Conservation (phyloP, 2,113 vertebrate species). For the Gymnogyps californianus region DNA sequence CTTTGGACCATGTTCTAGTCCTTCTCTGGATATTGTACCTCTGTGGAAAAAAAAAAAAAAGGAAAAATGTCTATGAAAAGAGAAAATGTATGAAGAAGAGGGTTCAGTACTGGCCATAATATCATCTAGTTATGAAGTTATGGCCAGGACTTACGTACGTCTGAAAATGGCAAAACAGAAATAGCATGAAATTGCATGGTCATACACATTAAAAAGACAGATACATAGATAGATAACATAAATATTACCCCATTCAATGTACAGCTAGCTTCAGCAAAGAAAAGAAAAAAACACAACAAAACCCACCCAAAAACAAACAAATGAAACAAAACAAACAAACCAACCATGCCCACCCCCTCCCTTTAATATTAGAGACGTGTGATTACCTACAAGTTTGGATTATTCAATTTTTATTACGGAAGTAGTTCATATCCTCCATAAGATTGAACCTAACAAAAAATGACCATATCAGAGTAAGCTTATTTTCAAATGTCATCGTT, state of each 20-base stretch:
- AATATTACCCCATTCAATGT: neutral
- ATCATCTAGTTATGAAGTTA: neutral
- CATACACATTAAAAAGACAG: neutral
- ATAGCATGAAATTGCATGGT: neutral
- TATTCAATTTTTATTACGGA: neutral
- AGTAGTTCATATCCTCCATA: neutral
- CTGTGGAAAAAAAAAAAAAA: fast-evolving
- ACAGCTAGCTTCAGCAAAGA: neutral
- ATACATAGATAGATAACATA: neutral
- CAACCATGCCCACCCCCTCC: fast-evolving
- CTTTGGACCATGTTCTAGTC: neutral
- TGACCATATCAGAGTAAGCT: neutral
- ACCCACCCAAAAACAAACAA: fast-evolving
- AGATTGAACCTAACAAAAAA: neutral
- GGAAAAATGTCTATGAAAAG: neutral
- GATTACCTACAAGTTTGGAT: neutral
- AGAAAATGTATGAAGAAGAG: neutral
- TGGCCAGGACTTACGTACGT: fast-evolving
- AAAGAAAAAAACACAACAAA: neutral
- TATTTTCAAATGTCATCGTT: neutral
- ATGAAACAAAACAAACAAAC: neutral
- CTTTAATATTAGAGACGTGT: neutral
- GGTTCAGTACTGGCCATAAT: neutral
- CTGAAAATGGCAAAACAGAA: neutral
- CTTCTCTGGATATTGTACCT: neutral